Evolutionary conservation across 2,797 vertebrate genomes (phyloP), one percentile per base, ranked within the genome.

Genomic region (Diglossa cyanea): DNA sequence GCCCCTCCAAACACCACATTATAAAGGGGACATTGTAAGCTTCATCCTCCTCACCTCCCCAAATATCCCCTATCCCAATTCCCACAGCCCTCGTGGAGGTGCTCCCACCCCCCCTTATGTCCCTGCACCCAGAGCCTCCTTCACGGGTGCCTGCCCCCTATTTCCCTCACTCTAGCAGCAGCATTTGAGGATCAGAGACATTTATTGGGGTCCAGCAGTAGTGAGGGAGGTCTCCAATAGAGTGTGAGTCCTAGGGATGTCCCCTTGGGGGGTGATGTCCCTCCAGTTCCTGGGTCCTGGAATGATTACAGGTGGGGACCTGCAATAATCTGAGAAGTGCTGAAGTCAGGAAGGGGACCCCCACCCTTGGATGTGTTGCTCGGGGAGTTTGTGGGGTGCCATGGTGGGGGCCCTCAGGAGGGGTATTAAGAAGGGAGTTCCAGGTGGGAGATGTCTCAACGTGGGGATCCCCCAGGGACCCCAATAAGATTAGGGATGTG

Each of bases 21-120:
- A 9, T 7, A 25, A 31, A 25, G 20, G 37, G 16, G 31, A 31
- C 31, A 2, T 35, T 8, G 25, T 51, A 30, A 44, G 26, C 17
- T 40, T 17, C 1, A 5, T 4, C 8, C 5, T 23, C 7, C 16
- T 73, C 4, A 2, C 13, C 8, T 18, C 13, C 10, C 10, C 8
- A 5, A 6, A 11, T 30, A 20, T 48, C 16, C 40, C 24, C 15
- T 8, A 45, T 54, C 15, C 18, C 24, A 19, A 24, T 55, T 5
- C 5, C 24, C 50, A 11, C 30, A 63, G 33, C 40, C 40, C 13
- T 47, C 2, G 3, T 26, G 57, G 24, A 37, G 57, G 53, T 33
- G 20, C 53, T 55, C 53, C n/a, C n/a, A 55, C 9, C 53, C 21
- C 13, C 33, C 5, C 8, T 13, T 30, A 33, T 24, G 19, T 47